Conservation (phyloP, 2,113 vertebrate genomes). For the Cryptomyrus ogoouensis region DNA sequence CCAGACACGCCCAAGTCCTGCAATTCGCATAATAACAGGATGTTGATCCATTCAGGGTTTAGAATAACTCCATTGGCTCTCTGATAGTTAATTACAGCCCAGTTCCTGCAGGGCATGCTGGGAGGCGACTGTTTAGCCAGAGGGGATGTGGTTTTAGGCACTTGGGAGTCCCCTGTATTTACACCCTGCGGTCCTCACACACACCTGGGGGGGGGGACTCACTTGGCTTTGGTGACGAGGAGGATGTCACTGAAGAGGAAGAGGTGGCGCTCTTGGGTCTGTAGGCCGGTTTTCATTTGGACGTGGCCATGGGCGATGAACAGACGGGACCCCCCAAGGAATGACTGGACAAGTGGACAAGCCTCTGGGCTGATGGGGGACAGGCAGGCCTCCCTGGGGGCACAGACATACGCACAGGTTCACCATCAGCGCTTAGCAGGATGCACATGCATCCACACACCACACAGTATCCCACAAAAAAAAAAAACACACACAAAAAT, state of each 20-base stretch:
- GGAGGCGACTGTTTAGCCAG: not conserved
- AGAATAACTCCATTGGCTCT: not conserved
- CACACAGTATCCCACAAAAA: not conserved
- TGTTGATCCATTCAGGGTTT: constrained; percentile 5
- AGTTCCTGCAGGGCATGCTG: not conserved
- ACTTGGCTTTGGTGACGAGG: constrained; percentile 89
- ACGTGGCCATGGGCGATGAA: constrained; percentile 74
- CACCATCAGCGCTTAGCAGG: not conserved
- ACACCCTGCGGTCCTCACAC: not conserved
- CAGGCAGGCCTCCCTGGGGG: constrained; percentile 70
- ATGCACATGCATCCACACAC: not conserved
- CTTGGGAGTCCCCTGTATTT: not conserved
- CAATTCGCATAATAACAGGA: constrained; percentile 16
- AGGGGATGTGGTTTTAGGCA: not conserved
- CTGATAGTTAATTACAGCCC: constrained; percentile 8
- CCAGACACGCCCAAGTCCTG: not conserved
- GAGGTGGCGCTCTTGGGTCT: constrained; percentile 85
- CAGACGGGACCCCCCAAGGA: constrained; percentile 63
- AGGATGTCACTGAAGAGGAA: constrained; percentile 87
- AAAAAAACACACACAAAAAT: not conserved
- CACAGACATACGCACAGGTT: not conserved
- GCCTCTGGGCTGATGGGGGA: constrained; percentile 74
- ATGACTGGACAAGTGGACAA: constrained; percentile 77
- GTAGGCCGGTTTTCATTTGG: constrained; percentile 82
- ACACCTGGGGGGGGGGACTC: constrained; percentile 43